Percentiles rank a stretch among this genome's conserved stretches.
phyloP scores from a whole-genome alignment of 2,888 invertebrate genomes.

The Tachina lurida region DNA sequence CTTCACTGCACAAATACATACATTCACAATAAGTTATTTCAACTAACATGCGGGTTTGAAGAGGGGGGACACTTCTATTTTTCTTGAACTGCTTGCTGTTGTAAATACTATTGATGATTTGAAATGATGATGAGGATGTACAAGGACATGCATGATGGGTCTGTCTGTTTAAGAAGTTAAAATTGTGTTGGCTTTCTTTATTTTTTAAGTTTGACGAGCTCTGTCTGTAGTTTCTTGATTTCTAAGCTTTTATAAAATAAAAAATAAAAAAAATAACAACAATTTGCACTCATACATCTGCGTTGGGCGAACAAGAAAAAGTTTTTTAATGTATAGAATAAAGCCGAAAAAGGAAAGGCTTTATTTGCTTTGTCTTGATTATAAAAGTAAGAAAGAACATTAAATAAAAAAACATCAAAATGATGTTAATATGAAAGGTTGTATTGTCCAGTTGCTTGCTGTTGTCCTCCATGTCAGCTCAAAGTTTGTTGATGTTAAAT shows the following conservation, averaged over 20 bases:
- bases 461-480: conserved; percentile 40
- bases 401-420: not conserved
- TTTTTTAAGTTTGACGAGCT: conserved; percentile 43
- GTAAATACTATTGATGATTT: conserved; percentile 52
- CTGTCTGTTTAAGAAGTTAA: conserved; percentile 44
- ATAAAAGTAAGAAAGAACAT: not conserved
- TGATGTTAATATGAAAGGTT: conserved; percentile 52
- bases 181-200: conserved; percentile 16
- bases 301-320: not conserved
- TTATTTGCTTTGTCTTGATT: conserved; percentile 42
- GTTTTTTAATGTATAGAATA: conserved; percentile 13
- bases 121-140: conserved; percentile 39
- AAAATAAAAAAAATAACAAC: not conserved
- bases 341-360: conserved; percentile 10
- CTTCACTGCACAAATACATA: conserved; percentile 77
- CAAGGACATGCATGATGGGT: conserved; percentile 35
- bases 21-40: conserved; percentile 22
- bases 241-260: conserved; percentile 44
- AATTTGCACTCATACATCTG: conserved; percentile 2
- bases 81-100: conserved; percentile 30
- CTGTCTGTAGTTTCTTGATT: conserved; percentile 43
- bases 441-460: conserved; percentile 59
- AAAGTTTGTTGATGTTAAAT: conserved; percentile 65
- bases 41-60: conserved; percentile 74
- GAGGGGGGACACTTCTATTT: conserved; percentile 41